Conservation (phyloP, 2,113 vertebrate genomes). For the Sterrhoptilus dennistouni region DNA sequence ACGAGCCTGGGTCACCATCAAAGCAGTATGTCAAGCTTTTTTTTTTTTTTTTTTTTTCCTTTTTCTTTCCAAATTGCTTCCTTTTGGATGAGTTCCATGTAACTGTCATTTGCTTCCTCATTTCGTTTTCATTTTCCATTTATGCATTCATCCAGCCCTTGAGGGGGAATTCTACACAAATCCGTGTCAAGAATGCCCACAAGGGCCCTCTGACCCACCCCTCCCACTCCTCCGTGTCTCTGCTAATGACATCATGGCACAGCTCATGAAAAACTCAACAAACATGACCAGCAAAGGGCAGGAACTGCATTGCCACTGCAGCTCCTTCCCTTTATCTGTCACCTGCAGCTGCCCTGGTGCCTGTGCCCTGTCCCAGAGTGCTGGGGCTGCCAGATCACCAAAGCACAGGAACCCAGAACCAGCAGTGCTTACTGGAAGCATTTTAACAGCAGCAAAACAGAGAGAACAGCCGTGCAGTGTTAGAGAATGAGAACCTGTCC, state of each 20-base stretch:
- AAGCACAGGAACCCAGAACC: neutral
- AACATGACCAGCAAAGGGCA: neutral
- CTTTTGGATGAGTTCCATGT: neutral
- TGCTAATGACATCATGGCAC: neutral
- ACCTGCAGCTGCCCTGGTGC: rapidly evolving
- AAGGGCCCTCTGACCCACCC: neutral
- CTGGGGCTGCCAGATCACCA: neutral
- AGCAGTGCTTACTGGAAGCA: neutral
- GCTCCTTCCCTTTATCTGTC: rapidly evolving
- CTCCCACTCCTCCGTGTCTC: neutral
- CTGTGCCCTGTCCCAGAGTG: rapidly evolving
- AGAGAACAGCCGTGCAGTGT: rapidly evolving
- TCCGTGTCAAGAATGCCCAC: neutral
- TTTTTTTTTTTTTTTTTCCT: neutral
- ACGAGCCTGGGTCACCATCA: neutral
- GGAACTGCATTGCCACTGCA: rapidly evolving
- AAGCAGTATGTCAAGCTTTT: neutral
- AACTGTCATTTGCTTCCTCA: neutral
- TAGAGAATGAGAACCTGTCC: neutral
- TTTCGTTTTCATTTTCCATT: neutral
- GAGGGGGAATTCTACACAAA: neutral
- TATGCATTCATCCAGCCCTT: neutral
- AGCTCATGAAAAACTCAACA: neutral
- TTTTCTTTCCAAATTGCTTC: neutral
- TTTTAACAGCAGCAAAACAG: neutral